These are phyloP conservation scores for Ypsolopha scabrella DNA, from an alignment of 2,888 invertebrate genomes.

Conservation along the genomic window DNA sequence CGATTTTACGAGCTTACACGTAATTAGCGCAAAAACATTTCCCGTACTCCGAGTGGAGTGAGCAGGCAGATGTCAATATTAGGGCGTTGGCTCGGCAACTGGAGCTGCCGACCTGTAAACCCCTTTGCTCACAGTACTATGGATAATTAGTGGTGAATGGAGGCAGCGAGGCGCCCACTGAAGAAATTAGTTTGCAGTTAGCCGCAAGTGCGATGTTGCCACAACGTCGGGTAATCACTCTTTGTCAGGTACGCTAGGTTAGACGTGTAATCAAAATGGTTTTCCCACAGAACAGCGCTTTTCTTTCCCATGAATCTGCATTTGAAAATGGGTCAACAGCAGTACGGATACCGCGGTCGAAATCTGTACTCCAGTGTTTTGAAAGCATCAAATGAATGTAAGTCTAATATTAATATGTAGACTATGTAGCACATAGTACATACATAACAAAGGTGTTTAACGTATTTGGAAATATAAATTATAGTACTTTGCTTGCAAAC, in stretches of 20 bases:
- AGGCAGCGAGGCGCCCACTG: constrained; percentile 18
- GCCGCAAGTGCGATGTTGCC: constrained; percentile 20
- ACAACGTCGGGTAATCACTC: constrained; percentile 13
- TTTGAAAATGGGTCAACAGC: not conserved
- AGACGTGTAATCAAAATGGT: not conserved
- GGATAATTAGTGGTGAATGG: constrained; percentile 34
- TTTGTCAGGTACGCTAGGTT: not conserved
- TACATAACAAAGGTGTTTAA: too few species aligned
- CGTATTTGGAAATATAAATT: too few species aligned
- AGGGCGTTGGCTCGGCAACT: constrained; percentile 19
- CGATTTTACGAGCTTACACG: too few species aligned
- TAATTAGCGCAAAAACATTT: too few species aligned
- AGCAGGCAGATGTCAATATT: constrained; percentile 18
- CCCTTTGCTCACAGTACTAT: constrained; percentile 36
- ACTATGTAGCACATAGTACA: too few species aligned
- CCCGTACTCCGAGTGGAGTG: not conserved
- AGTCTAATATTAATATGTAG: too few species aligned
- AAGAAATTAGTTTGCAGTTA: constrained; percentile 25
- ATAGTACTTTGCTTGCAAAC: too few species aligned
- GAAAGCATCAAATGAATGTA: too few species aligned
- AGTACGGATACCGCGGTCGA: too few species aligned
- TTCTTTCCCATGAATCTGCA: not conserved
- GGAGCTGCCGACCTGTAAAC: constrained; percentile 30
- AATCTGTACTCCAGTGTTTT: too few species aligned
- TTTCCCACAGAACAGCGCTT: constrained; percentile 1